phyloP scores from a whole-genome alignment of 2,888 invertebrate species.

The Drosophila lutescens region DNA sequence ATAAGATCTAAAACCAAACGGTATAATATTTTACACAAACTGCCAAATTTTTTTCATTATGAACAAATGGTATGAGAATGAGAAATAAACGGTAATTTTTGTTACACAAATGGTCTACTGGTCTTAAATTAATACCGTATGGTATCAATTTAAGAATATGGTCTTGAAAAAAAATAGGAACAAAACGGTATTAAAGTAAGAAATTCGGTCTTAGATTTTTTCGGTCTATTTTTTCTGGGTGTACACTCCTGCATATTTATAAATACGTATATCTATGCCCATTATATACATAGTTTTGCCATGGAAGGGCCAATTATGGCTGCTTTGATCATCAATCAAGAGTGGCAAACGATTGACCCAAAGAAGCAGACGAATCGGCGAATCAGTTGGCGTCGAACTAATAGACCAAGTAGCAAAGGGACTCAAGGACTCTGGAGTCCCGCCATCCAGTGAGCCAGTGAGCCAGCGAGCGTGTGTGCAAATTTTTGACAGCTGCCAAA shows the following conservation, averaged over 20 bases:
- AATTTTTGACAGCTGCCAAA: conserved; percentile 75
- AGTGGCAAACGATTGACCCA: conserved; percentile 43
- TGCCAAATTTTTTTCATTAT: too few relatives aligned
- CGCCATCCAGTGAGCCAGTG: conserved; percentile 8
- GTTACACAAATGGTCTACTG: too few relatives aligned
- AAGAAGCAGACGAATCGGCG: conserved; percentile 37
- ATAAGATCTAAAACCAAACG: too few relatives aligned
- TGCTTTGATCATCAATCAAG: conserved; percentile 47
- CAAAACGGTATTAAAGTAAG: too few relatives aligned
- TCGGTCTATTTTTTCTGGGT: too few relatives aligned
- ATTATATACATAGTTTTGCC: conserved; percentile 14
- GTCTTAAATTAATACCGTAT: too few relatives aligned
- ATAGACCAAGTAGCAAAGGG: conserved; percentile 34
- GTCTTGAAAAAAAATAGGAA: too few relatives aligned
- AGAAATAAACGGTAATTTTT: too few relatives aligned
- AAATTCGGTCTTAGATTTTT: too few relatives aligned
- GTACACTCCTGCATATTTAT: not conserved
- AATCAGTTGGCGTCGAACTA: conserved; percentile 43
- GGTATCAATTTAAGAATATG: too few relatives aligned
- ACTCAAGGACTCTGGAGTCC: conserved; percentile 9
- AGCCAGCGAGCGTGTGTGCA: conserved; percentile 31
- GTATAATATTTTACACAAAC: too few relatives aligned
- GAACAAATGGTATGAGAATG: too few relatives aligned
- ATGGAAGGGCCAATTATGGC: conserved; percentile 36
- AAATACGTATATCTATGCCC: conserved; percentile 2